Conservation (phyloP, 2,113 vertebrate species). For the Sterna hirundo region DNA sequence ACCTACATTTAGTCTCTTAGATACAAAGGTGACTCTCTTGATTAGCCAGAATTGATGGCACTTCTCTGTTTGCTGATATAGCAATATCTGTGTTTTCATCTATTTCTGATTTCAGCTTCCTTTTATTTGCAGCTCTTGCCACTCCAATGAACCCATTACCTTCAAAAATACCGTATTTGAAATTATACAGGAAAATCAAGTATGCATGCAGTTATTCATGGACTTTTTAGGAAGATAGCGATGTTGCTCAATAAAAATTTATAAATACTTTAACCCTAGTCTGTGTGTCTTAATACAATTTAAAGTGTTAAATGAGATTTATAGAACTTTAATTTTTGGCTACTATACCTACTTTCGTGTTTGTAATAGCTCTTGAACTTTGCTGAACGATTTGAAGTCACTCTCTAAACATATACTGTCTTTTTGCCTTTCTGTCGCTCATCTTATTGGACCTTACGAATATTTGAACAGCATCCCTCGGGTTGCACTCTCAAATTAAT, state of each 20-base stretch:
- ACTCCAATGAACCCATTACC: background rate
- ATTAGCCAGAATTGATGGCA: background rate
- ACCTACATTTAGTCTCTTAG: background rate
- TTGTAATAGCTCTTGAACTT: background rate
- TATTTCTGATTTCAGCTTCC: conserved; percentile 11
- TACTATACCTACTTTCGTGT: background rate
- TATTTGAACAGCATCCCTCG: background rate
- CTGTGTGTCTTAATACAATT: background rate
- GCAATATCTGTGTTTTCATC: background rate
- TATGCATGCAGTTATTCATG: background rate
- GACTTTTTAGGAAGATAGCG: background rate
- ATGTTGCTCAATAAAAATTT: background rate
- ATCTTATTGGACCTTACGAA: background rate
- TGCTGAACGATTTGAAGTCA: background rate
- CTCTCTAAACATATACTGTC: background rate
- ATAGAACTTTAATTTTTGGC: background rate
- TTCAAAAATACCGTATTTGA: background rate
- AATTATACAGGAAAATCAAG: background rate
- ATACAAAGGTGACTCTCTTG: background rate
- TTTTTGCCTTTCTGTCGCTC: background rate
- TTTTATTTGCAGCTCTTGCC: background rate
- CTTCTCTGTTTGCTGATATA: background rate
- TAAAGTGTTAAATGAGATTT: background rate
- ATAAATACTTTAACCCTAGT: background rate
- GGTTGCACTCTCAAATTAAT: background rate